Base-by-base conservation (phyloP, 2,888 invertebrate genomes). In the Drosophila formosana region DNA sequence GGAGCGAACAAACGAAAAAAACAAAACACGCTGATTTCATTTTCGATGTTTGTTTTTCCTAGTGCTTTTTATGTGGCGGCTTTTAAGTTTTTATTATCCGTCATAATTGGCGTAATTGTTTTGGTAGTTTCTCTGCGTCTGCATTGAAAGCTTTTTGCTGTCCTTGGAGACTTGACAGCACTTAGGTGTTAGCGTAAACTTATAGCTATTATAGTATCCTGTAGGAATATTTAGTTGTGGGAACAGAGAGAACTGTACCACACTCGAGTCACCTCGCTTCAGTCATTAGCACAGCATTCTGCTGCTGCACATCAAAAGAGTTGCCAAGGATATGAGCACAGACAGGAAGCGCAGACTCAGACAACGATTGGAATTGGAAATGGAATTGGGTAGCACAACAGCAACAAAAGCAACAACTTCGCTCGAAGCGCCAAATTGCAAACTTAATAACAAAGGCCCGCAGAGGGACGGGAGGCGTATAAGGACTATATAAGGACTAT, bases 81-180 rank as follows among this genome's bases (percentile, higher is more conserved):
- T 84, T 84, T 84, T 79, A 86, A 78, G 76, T 79, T 86, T 84
- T 84, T 84, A 84, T 79, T 60, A 72, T 50, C 58, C 52, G 70
- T 62, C 76, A 81, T 86, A 86, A 84, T 86, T 83, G 86, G 55
- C 72, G 83, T 86, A 86, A 83, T 86, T 84, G 83, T 81, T 86
- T 83, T 77, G 72, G 64, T 86, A 84, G 86, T 84, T 83, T 85
- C 30, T 49, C n/a, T 28, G 4, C 23, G 47, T 32, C 60, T 37
- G 43, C 66, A 62, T 57, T 81, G 78, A 82, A 82, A 82, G 82
- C 82, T 73, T 82, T 82, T 85, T 47, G 71, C 65, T 82, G 82
- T 82, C 72, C 71, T 47, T 13, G 65, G 28, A 43, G 26, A 9
- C 7, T 37, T 49, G 13, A 41, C 43, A 56, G 68, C 64, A 76